phyloP scores from a whole-genome alignment of 2,113 vertebrate genomes.

The Argyrosomus japonicus region DNA sequence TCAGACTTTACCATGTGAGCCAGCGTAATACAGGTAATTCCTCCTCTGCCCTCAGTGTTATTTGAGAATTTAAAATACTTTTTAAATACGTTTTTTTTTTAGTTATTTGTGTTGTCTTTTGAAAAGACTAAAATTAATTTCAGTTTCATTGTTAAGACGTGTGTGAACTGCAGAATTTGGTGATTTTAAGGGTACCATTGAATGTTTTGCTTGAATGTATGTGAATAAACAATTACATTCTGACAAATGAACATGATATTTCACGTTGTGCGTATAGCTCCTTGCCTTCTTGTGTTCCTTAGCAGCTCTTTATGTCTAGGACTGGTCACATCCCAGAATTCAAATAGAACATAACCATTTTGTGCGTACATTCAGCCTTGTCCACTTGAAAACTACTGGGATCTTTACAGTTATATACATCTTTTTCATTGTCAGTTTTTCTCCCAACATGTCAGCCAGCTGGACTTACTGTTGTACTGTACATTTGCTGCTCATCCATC shows the following conservation, averaged over 20 bases:
- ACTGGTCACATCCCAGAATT: not conserved
- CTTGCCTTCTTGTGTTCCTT: no score
- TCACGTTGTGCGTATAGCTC: not conserved
- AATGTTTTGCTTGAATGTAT: not conserved
- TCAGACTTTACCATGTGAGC: no score
- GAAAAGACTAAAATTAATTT: not conserved
- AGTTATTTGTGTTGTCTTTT: not conserved
- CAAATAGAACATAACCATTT: not conserved
- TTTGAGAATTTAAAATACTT: no score
- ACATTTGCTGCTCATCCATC: not conserved
- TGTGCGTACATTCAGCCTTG: conserved; percentile 18
- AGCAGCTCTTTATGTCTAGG: not conserved
- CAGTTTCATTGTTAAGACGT: not conserved
- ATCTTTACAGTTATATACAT: not conserved
- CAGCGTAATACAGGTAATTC: no score
- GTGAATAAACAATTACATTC: not conserved
- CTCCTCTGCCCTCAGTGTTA: no score
- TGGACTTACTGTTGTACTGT: no score
- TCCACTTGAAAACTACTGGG: not conserved
- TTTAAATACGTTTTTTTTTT: no score
- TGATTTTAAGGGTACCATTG: not conserved
- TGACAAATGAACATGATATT: not conserved
- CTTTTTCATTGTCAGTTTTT: not conserved
- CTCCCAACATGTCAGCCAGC: not conserved
- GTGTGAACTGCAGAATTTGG: not conserved